phyloP scores from a whole-genome alignment of 92 coral and sea anemone species.

The Virgularia gustaviana region DNA sequence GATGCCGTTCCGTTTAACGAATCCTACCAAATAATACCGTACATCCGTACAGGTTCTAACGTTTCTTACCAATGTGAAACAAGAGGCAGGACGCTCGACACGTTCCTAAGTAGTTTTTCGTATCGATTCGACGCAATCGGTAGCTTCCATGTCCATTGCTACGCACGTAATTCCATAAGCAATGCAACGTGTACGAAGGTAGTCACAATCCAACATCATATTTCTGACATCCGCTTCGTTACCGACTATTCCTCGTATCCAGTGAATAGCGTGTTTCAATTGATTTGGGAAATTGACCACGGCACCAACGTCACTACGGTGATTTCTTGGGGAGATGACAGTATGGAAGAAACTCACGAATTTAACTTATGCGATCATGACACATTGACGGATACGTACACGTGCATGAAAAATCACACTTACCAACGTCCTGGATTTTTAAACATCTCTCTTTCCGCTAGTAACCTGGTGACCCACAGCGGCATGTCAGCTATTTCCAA shows the following conservation, averaged over 20 bases:
- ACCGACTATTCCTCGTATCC: too few species aligned
- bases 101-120: too few species aligned
- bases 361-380: neutral
- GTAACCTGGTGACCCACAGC: too few species aligned
- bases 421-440: too few species aligned
- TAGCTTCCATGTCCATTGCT: constrained; percentile 4
- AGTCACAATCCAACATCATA: neutral
- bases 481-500: too few species aligned
- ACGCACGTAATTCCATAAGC: constrained; percentile 10
- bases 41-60: constrained; percentile 54
- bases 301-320: constrained; percentile 51
- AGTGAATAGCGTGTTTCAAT: too few species aligned
- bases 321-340: constrained; percentile 1
- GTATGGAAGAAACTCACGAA: neutral
- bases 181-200: neutral
- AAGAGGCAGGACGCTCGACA: constrained; percentile 52
- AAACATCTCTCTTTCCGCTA: too few species aligned
- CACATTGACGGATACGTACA: neutral
- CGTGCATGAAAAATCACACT: neutral
- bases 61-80: constrained; percentile 55
- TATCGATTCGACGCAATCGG: neutral
- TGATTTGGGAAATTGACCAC: constrained; percentile 39
- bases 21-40: constrained; percentile 23
- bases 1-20: constrained; percentile 50
- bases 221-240: neutral